Conservation (phyloP, 2,113 vertebrate species). For the Hippopotamus amphibius region DNA sequence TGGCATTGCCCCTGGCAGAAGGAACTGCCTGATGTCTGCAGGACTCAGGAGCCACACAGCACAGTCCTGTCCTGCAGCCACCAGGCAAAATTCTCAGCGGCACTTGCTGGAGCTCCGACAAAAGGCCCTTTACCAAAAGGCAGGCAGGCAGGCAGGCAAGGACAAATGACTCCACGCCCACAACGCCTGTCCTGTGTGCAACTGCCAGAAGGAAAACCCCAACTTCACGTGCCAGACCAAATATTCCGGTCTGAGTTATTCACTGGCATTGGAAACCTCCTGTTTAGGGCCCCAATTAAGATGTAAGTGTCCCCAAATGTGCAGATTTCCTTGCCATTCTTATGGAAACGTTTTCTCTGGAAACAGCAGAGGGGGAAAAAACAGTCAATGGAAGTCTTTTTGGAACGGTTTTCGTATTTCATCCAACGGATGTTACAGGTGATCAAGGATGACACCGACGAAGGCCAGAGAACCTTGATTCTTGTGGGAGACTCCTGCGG, state of each 20-base stretch:
- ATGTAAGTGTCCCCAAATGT: accelerated
- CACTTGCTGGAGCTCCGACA: accelerated
- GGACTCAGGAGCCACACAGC: accelerated
- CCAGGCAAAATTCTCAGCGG: neutral
- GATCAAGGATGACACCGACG: neutral
- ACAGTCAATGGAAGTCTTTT: neutral
- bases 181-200: accelerated
- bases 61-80: no score
- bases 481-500: accelerated
- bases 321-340: neutral
- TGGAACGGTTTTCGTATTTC: neutral
- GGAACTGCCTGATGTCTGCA: accelerated
- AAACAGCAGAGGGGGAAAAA: neutral
- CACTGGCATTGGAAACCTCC: no score
- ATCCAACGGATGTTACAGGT: neutral
- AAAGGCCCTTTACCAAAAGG: no score
- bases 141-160: no score
- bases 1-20: accelerated
- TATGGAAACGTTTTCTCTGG: neutral
- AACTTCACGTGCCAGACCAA: accelerated
- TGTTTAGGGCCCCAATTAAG: accelerated
- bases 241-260: neutral
- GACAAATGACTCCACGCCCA: neutral
- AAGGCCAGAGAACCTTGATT: neutral
- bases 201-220: neutral